Evolutionary conservation across 2,797 vertebrate genomes (phyloP).

Genomic region (Petrocephalus sullivani): DNA sequence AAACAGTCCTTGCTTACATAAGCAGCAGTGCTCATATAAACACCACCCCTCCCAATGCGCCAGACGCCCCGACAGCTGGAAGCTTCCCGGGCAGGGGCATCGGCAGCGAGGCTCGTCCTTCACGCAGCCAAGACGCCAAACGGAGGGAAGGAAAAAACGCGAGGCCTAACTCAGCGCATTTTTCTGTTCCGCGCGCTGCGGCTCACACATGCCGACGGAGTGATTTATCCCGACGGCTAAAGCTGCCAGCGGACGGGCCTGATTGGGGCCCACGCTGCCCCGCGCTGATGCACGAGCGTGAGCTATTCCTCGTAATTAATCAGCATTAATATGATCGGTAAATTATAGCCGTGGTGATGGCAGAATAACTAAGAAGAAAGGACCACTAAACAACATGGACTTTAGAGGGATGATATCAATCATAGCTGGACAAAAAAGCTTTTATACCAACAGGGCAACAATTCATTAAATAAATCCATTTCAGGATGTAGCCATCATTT

Average conservation of each 20-base stretch:
- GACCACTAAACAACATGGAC: slow-evolving; percentile 59
- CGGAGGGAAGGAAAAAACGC: background rate
- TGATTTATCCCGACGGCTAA: slow-evolving; percentile 78
- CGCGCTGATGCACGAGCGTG: slow-evolving; percentile 85
- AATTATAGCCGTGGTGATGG: slow-evolving; percentile 86
- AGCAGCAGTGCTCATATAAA: background rate
- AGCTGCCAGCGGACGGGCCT: slow-evolving; percentile 75
- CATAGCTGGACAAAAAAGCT: slow-evolving; percentile 75
- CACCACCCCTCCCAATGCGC: background rate
- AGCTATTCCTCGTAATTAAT: slow-evolving; percentile 88
- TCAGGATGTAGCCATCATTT: slow-evolving; percentile 84
- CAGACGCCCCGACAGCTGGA: background rate
- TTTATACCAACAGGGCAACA: slow-evolving; percentile 89
- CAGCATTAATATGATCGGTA: slow-evolving; percentile 87
- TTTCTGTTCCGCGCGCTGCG: background rate
- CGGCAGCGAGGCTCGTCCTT: background rate
- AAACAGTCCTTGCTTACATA: background rate
- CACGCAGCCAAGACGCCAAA: background rate
- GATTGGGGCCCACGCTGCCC: slow-evolving; percentile 72
- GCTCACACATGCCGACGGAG: background rate
- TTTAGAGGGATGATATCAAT: slow-evolving; percentile 73
- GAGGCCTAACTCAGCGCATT: background rate
- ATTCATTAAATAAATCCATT: slow-evolving; percentile 94
- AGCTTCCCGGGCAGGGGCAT: background rate
- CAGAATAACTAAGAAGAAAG: slow-evolving; percentile 77